These are phyloP conservation scores for Epinotia nisella DNA, from an alignment of 2,888 invertebrate species.

Conservation along the genomic window DNA sequence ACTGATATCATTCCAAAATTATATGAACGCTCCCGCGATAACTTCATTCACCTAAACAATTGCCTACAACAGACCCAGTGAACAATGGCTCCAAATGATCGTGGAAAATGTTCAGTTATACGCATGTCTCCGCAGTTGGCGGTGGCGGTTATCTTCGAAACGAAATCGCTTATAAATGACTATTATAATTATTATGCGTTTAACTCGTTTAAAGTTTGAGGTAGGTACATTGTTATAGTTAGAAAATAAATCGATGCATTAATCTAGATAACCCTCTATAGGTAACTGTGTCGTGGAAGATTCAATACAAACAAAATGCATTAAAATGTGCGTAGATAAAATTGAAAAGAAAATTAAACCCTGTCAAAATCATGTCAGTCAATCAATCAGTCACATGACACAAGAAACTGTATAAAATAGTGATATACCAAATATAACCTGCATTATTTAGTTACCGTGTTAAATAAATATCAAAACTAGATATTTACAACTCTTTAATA, in stretches of 20 bases:
- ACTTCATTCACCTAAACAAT: constrained; percentile 31
- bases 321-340: constrained; percentile 3
- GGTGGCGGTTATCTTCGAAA: constrained; percentile 18
- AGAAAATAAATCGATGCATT: constrained; percentile 4
- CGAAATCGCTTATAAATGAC: constrained; percentile 36
- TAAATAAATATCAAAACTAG: neutral
- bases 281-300: neutral
- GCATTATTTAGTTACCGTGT: neutral
- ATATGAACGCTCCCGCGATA: constrained; percentile 46
- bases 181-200: constrained; percentile 5
- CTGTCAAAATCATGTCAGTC: no score
- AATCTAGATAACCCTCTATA: constrained; percentile 27
- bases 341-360: neutral
- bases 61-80: constrained; percentile 4
- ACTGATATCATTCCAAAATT: constrained; percentile 59
- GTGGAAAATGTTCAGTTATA: constrained; percentile 39
- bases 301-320: neutral
- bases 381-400: no score
- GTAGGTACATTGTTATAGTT: constrained; percentile 14
- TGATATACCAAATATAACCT: neutral
- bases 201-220: constrained; percentile 2
- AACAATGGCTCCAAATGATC: constrained; percentile 31
- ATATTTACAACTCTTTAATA: neutral
- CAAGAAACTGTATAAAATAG: neutral
- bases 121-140: constrained; percentile 10